Evolutionary conservation across 1,140 invertebrate species (phyloP), one percentile per base, ranked within the genome.

Genomic region (Hormaphis cornu): DNA sequence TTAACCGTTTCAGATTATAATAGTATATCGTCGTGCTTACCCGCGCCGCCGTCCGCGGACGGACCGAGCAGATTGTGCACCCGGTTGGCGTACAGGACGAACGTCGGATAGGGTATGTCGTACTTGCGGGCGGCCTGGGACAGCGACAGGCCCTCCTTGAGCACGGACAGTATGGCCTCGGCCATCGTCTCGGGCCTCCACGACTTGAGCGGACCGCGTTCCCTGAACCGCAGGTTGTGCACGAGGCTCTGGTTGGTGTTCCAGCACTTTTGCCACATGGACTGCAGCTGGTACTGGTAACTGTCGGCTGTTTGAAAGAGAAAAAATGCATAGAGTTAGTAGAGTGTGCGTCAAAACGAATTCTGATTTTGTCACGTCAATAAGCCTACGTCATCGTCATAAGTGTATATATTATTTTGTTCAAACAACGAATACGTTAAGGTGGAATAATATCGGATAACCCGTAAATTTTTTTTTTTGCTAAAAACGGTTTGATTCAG

Each of bases 201-300:
- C 24, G 90, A 92, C 78, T 95, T 95, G 69, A 93, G 81, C 0
- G 91, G 91, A 3, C 91, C 91, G 48, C 91, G 85, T 78, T 94
- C 91, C n/a, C 91, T 84, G 81, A 93, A 93, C 58, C 91, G 83
- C 74, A 93, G 80, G 76, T 92, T 91, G 79, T 93, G 90, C 35
- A 92, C 87, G 73, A 92, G 81, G 72, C 86, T 89, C 78, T 91
- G 90, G 79, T 91, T 91, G 61, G 89, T 92, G 77, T 88, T 93
- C 90, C 91, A 94, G 79, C 90, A 93, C 77, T 93, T 93, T 78
- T 94, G 91, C 91, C 91, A 94, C 86, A 93, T 90, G 37, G 88
- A 90, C 78, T 94, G 91, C 76, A 94, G 80, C 79, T 93, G 91
- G 78, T 93, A 93, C 79, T 94, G 91, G 82, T 93, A 94, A 82